Base-by-base conservation (phyloP, 2,797 vertebrate genomes). In the Ctenopoma kingsleyae region DNA sequence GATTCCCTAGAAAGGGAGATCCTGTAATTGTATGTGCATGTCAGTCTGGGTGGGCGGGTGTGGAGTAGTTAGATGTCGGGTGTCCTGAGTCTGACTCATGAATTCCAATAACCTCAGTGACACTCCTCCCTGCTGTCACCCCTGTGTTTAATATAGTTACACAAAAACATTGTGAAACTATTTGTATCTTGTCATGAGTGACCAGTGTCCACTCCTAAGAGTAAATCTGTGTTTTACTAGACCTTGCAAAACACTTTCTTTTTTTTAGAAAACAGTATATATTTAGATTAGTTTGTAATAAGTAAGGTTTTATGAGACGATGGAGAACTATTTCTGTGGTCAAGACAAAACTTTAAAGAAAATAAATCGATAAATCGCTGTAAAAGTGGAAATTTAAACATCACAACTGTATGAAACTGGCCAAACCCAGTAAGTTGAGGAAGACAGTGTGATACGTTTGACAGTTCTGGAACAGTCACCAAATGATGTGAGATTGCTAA, bases 1-100 rank as follows among this genome's bases (percentile, higher is more conserved):
- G 85, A 89, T 87, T 87, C 86, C 90, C 84, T 87, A 41, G 73
- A 69, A 86, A 90, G 79, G 89, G 89, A 87, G 91, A 87, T 90
- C 88, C 89, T 90, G 87, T 76, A 81, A 86, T 91, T 90, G 85
- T 90, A 59, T 85, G 64, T 55, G 44, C 78, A 51, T 61, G 58
- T 61, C 36, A 23, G 56, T 25, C 35, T 63, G 72, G 71, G 62
- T 79, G 86, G 79, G 76, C 12, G 56, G 50, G 62, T 41, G 71
- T 71, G 71, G 63, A 74, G 67, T 30, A 50, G 50, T 71, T 78
- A 38, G 48, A 62, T 66, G 71, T 32, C 8, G 51, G 71, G 58
- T 77, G 80, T 78, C 80, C 72, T 71, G 49, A 76, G 60, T 62
- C 70, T 88, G 88, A 92, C 81, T 90, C 91, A 92, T 81, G 60